Evolutionary conservation across 1,140 invertebrate genomes (phyloP).

Genomic region (Hypothenemus hampei): DNA sequence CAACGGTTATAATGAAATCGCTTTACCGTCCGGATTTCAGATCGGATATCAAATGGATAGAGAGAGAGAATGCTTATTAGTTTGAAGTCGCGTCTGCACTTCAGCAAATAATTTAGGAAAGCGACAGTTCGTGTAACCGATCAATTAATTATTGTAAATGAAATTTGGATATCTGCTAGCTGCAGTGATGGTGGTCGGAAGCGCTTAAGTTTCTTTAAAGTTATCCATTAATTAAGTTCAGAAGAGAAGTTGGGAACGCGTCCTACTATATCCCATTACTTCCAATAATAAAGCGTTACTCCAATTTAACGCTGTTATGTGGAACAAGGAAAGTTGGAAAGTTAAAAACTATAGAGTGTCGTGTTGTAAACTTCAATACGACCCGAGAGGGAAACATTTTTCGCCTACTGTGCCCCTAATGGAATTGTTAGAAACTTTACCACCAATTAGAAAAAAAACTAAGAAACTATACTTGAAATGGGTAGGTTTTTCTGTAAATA

Average conservation of each 20-base stretch:
- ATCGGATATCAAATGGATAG: neutral
- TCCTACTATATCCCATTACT: constrained; percentile 7
- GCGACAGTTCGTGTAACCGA: too few species aligned
- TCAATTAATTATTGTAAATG: too few species aligned
- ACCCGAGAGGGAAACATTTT: constrained; percentile 15
- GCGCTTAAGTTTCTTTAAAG: too few species aligned
- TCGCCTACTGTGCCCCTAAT: constrained; percentile 8
- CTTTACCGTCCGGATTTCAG: neutral
- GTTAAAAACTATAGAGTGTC: constrained; percentile 16
- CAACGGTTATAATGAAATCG: neutral
- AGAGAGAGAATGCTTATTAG: neutral
- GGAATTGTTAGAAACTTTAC: constrained; percentile 14
- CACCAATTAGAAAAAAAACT: constrained; percentile 4
- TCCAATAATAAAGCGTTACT: constrained; percentile 13
- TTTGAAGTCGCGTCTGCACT: too few species aligned
- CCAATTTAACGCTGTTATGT: constrained; percentile 6
- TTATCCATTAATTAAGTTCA: neutral
- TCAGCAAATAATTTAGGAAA: too few species aligned
- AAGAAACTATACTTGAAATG: too few species aligned
- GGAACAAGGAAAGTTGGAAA: constrained; percentile 13
- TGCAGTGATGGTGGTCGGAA: too few species aligned
- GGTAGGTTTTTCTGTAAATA: too few species aligned
- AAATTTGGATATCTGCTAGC: too few species aligned
- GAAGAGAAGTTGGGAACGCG: neutral
- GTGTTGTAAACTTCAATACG: constrained; percentile 15